These are phyloP conservation scores for Sternarchorhynchus goeldii DNA, from an alignment of 2,797 vertebrate species.

Conservation along the genomic window DNA sequence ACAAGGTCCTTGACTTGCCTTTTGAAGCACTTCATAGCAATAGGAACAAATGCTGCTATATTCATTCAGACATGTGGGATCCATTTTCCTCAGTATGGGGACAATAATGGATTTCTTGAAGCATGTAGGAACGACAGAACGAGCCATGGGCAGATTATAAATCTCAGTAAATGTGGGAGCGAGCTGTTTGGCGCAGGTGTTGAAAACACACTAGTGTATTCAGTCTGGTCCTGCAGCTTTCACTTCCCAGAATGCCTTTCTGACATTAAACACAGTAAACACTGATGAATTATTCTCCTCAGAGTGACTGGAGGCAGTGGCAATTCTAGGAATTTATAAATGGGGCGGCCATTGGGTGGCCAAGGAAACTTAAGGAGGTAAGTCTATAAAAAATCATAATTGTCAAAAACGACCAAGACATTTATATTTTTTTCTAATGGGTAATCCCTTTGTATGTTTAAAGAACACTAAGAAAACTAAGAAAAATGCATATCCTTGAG, in stretches of 20 bases:
- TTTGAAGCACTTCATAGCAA: neutral
- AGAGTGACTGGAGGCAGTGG: neutral
- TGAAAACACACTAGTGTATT: neutral
- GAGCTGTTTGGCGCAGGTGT: neutral
- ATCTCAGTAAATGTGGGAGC: neutral
- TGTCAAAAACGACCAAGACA: too few species aligned
- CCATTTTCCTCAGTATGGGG: neutral
- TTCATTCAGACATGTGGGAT: neutral
- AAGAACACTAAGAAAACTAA: too few species aligned
- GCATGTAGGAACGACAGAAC: neutral
- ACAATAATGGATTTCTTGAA: neutral
- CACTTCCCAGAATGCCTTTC: neutral
- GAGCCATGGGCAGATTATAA: neutral
- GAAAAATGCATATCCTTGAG: too few species aligned
- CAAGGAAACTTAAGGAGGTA: too few species aligned
- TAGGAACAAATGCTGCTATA: neutral
- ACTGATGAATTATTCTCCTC: neutral
- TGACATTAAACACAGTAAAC: constrained; percentile 6
- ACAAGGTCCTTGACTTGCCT: neutral
- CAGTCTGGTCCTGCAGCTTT: constrained; percentile 16
- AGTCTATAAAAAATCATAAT: too few species aligned
- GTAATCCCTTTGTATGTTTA: too few species aligned
- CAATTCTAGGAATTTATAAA: too few species aligned
- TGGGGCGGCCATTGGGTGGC: too few species aligned
- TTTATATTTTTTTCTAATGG: too few species aligned